Base-by-base conservation (phyloP, 2,888 invertebrate species). In the Plebejus anna region DNA sequence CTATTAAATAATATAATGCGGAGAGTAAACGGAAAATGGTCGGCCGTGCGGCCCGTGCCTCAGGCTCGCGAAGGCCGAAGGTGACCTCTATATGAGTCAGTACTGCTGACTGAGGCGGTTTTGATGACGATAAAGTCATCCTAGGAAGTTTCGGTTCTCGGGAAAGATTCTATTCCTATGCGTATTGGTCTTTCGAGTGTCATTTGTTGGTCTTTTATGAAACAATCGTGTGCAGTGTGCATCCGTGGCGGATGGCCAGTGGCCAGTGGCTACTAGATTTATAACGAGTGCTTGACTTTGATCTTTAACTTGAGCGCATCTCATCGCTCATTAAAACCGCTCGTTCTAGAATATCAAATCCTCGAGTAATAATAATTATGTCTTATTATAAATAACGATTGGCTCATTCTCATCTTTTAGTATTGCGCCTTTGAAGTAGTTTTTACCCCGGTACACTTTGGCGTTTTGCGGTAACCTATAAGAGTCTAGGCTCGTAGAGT, bases 321-420 rank as follows among this genome's bases (percentile, higher is more conserved):
- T 66, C 28, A 66, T 66, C 11, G 66, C 66, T 66, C 13, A 66
- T 66, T 32, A n/a, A n/a, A 66, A 66, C 66, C 66, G 32, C 32
- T 66, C 22, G 32, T 32, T 16, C 13, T 32, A 66, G 36, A 66
- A 66, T 66, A 66, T 66, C 66, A 13, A 13, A 28, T 66, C 7
- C 32, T 13, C 9, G 32, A 32, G 11, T 4, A 66, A 66, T 66
- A 22, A 22, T 22, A 22, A 22, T 22, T 66, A 32, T 32, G 66
- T 28, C 66, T 11, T 13, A 66, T 13, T 22, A 22, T 32, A 2
- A 32, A 32, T 32, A 2, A 16, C 32, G 16, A 66, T 32, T 32
- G 32, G 32, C 32, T 32, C 9, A 61, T 61, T 28, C 9, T 61
- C 61, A 66, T 66, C 13, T 66, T 66, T 11, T 55, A 55, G 4